Evolutionary conservation across 2,888 invertebrate genomes (phyloP), one percentile per base, ranked within the genome.

Genomic region (Temnothorax ravouxi): DNA sequence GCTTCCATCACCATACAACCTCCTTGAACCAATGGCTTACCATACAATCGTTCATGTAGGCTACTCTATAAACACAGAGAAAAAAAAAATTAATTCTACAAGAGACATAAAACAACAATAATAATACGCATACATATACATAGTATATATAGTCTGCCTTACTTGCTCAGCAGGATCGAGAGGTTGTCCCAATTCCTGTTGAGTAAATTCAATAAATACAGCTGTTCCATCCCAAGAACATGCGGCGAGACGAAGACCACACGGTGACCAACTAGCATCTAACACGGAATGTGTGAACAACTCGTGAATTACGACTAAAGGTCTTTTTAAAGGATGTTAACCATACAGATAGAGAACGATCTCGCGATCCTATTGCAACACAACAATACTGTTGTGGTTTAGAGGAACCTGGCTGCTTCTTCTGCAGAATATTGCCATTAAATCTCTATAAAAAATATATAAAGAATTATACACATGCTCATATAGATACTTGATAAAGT

Each of bases 201-300:
- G 97, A 0, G 97, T 96, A 93, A 99, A 99, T 93, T 97, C 97
- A 86, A 99, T 96, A 92, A 98, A 99, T 0, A 98, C 99, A 0
- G 99, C 97, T 0, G 98, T 97, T 0, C 99, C 99, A 94, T 99
- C 99, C 93, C 98, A 98, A 74, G 99, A 99, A 95, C 99, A 99
- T 2, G 98, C 98, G 93, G 99, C 96, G 62, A 99, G 95, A 92
- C 98, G 97, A 62, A 97, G 95, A 29, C 98, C 98, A 95, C 96
- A 93, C 88, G 95, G 94, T 79, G 95, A 95, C 99, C 99, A 99
- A 0, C 99, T 97, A 61, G 99, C 96, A 95, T 99, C 99, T 86
- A 99, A 95, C 18, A 99, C 97, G 87, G 99, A 98, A 94, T 98
- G 98, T 44, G 97, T 97, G 95, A 99, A 99, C 38, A 99, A 95